Evolutionary conservation across 2,113 vertebrate genomes (phyloP), one percentile per base, ranked within the genome.

Genomic region (Origma solitaria): DNA sequence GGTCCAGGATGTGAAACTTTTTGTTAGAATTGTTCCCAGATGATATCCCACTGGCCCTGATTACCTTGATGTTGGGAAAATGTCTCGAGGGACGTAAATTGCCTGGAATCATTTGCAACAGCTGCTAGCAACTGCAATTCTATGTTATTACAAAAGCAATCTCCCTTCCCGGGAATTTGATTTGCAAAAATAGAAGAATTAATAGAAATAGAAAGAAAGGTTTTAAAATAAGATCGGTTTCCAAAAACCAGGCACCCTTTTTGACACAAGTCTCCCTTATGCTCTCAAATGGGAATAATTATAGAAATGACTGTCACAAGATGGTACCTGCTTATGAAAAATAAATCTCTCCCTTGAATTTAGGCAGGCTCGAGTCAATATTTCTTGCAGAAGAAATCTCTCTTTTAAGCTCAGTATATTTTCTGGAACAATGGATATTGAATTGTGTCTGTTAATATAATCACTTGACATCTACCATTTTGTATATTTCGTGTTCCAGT

Each of bases 131-230:
- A 94, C 92, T 69, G 90, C 12, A 23, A 91, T 95, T 96, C 93
- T 91, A 68, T 93, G 96, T 95, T 97, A 97, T 96, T 96, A 96
- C 95, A 96, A 94, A 97, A 96, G 94, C 92, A 97, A 95, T 96
- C 86, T 96, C 62, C 94, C 72, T 97, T 95, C 69, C 50, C 61
- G 58, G 82, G 92, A 97, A 96, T 92, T 95, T 94, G 58, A 95
- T 95, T 96, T 96, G 86, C 88, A 96, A 94, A 97, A 97, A 73
- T 51, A 93, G 85, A 86, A 94, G 85, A 96, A 97, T 94, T 94
- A 93, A 94, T 95, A 94, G 78, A 92, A 96, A 93, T 15, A 82
- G 45, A 92, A 96, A 90, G 81, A 72, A 93, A 90, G 83, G 76
- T 68, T 92, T 92, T 94, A 91, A 89, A 95, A 79, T 75, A 95